A percentile compares a stretch with the other conserved stretches of the same genome.
phyloP scores from a whole-genome alignment of 2,888 invertebrate genomes.

The Stictocephala bisonia region DNA sequence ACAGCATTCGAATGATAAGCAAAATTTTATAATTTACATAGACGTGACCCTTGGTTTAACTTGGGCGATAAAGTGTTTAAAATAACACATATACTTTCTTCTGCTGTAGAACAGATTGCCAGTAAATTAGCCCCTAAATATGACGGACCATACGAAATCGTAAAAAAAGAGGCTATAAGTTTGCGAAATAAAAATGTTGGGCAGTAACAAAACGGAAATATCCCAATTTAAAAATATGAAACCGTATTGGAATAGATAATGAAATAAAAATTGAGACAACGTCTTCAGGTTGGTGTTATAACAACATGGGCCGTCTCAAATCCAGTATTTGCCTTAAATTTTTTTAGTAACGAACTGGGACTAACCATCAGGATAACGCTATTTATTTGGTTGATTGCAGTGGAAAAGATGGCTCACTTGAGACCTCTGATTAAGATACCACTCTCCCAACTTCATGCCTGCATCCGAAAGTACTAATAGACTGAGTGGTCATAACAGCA shows the following conservation, averaged over 20 bases:
- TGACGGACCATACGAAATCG: neutral
- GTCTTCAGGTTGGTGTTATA: too few species aligned
- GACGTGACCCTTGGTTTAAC: neutral
- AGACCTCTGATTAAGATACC: neutral
- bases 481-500: neutral
- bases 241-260: neutral
- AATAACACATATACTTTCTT: neutral
- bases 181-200: neutral
- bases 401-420: neutral
- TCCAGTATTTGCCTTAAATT: too few species aligned
- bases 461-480: neutral
- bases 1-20: neutral
- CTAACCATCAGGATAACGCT: neutral
- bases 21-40: neutral
- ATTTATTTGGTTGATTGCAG: neutral
- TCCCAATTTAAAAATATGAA: neutral
- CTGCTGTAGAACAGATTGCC: neutral
- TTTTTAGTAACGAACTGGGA: neutral
- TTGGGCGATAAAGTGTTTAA: neutral
- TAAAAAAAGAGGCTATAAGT: neutral
- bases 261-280: too few species aligned
- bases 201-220: neutral
- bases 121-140: neutral
- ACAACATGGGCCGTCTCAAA: too few species aligned
- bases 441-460: neutral